Evolutionary conservation across 2,113 vertebrate species (phyloP).

Genomic region (Microcebus ravelobensis): DNA sequence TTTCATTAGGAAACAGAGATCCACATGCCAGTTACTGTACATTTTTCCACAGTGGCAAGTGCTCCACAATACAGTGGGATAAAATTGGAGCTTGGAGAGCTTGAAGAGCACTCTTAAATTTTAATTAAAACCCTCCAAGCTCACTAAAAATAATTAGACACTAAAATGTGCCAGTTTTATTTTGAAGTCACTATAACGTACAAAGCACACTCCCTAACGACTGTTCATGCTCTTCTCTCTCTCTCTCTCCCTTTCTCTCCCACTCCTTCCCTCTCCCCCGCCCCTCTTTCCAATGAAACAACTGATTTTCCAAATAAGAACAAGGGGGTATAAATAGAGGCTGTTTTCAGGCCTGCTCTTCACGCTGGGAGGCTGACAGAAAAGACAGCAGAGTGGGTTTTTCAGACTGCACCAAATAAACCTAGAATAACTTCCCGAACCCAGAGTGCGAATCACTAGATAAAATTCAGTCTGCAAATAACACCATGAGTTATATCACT

Average conservation of each 20-base stretch:
- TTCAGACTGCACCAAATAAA: conserved; percentile 69
- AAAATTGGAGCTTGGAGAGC: conserved; percentile 88
- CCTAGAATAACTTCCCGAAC: conserved; percentile 77
- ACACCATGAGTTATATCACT: conserved; percentile 74
- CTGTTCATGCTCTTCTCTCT: conserved; percentile 69
- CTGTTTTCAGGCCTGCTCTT: conserved; percentile 82
- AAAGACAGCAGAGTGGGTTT: conserved; percentile 74
- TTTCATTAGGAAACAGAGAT: conserved; percentile 79
- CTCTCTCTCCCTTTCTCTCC: conserved; percentile 74
- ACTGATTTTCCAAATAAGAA: conserved; percentile 83
- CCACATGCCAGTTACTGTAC: conserved; percentile 79
- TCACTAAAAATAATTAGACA: conserved; percentile 89
- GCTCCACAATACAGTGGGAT: conserved; percentile 83
- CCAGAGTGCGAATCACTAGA: conserved; percentile 66
- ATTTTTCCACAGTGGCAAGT: conserved; percentile 82
- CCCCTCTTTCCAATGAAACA: conserved; percentile 80
- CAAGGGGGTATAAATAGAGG: conserved; percentile 78
- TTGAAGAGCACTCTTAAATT: conserved; percentile 89
- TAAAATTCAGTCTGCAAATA: conserved; percentile 78
- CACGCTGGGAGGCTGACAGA: conserved; percentile 76
- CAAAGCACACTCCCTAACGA: conserved; percentile 64
- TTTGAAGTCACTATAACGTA: conserved; percentile 85
- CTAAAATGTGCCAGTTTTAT: conserved; percentile 87
- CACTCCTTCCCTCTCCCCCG: conserved; percentile 73
- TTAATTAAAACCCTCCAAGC: conserved; percentile 89